Evolutionary conservation across 2,113 vertebrate species (phyloP), one percentile per base, ranked within the genome.

Genomic region (Leuciscus idus): DNA sequence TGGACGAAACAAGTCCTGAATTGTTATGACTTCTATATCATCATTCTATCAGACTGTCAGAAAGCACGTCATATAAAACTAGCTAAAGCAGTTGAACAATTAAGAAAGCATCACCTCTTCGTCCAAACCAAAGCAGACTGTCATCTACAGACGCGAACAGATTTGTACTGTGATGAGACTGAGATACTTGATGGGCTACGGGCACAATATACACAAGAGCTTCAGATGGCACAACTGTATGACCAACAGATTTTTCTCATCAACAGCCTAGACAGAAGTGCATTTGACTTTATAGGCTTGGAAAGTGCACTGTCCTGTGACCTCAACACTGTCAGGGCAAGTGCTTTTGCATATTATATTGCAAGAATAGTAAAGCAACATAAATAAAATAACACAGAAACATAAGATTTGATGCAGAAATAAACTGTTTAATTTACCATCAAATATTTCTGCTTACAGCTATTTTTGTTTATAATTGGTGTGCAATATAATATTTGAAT

Each of bases 51-150:
- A 26, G 88, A 89, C 7, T 83, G 83, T 86, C 12, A 87, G 55
- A 62, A 61, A 50, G 23, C 77, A 64, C 62, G 57, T 2, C 88
- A 87, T 81, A 23, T 83, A 26, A 81, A 87, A 36, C 72, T 89
- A 13, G 85, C 83, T 50, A 78, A 43, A 85, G 26, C 66, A 79
- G 46, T 85, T 19, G 11, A 36, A 48, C 46, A 57, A 36, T 73
- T 85, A 87, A 70, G 11, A 2, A 89, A 78, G 19, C 50, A 87
- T 36, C 87, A 78, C 46, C 64, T 83, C 12, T 85, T 89, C 39
- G 88, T 89, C 50, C 83, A 89, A 57, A 87, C 88, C 39, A 89
- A 89, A 70, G 43, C 74, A 12, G 88, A 87, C 23, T 28, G n/a
- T 68, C n/a, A 83, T 78, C 76, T 89, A 81, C 62, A 79, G 43